Conservation (phyloP, 2,113 vertebrate genomes). For the Pedetes capensis region DNA sequence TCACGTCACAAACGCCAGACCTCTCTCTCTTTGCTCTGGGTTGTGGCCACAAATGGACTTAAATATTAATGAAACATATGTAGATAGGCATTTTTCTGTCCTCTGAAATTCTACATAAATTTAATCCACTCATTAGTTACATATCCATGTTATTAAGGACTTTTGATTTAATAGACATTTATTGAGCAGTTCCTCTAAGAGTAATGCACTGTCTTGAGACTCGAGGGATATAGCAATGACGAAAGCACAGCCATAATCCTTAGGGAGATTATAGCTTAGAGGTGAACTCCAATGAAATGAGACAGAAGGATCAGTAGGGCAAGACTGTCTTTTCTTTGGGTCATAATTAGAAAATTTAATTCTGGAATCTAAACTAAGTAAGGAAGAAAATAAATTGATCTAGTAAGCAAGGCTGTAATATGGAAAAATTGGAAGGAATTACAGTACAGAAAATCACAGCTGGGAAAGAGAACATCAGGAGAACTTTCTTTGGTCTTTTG, state of each 20-base stretch:
- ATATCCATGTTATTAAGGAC: not conserved
- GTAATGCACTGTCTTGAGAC: not conserved
- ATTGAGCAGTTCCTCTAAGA: not conserved
- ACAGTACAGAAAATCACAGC: not conserved
- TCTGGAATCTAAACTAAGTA: not conserved
- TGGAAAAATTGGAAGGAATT: not conserved
- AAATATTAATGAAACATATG: not conserved
- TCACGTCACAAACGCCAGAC: not conserved
- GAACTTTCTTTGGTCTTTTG: not conserved
- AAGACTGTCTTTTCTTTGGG: not conserved
- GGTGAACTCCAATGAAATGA: not conserved
- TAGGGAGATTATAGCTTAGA: not conserved
- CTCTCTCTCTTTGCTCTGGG: constrained; percentile 2
- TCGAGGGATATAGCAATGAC: not conserved
- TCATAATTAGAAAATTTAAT: not conserved
- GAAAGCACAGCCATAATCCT: not conserved
- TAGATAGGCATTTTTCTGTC: not conserved
- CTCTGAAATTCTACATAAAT: not conserved
- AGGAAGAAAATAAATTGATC: not conserved
- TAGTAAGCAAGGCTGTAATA: not conserved
- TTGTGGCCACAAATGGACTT: not conserved
- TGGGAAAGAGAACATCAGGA: not conserved
- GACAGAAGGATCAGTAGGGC: not conserved
- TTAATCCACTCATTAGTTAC: not conserved
- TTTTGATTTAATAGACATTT: constrained; percentile 52